These are phyloP conservation scores for Pangasius mekongensis DNA, from an alignment of 2,797 vertebrate species.

Conservation along the genomic window DNA sequence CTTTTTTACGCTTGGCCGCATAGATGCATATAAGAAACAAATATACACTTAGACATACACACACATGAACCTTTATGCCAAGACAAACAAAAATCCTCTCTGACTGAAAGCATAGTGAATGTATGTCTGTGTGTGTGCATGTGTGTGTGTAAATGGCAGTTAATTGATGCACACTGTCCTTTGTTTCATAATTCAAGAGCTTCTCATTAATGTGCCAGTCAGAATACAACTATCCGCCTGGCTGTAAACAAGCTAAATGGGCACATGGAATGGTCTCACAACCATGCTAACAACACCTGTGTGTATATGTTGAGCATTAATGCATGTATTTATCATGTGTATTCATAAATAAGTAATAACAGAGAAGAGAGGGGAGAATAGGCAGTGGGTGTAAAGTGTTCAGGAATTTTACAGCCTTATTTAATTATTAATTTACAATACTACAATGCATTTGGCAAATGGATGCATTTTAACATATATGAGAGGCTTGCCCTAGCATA, in stretches of 20 bases:
- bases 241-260: slow-evolving; percentile 53
- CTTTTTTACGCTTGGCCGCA: slow-evolving; percentile 39
- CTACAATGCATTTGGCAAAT: not conserved
- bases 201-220: slow-evolving; percentile 76
- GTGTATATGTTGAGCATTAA: slow-evolving; percentile 35
- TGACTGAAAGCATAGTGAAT: slow-evolving; percentile 6
- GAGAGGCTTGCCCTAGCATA: not conserved
- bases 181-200: slow-evolving; percentile 74
- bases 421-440: slow-evolving; percentile 24
- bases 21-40: slow-evolving; percentile 23
- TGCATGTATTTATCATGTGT: slow-evolving; percentile 43
- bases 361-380: slow-evolving; percentile 23
- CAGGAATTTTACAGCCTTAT: slow-evolving; percentile 11
- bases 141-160: slow-evolving; percentile 64
- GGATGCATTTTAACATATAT: not conserved
- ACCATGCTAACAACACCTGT: slow-evolving; percentile 43
- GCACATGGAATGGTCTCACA: slow-evolving; percentile 39
- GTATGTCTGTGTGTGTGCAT: not conserved
- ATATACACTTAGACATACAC: not conserved
- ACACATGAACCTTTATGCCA: slow-evolving; percentile 4
- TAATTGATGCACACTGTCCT: slow-evolving; percentile 73
- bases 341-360: slow-evolving; percentile 45
- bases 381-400: slow-evolving; percentile 25
- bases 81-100: slow-evolving; percentile 20
- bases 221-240: slow-evolving; percentile 41